These are phyloP conservation scores for Drosophila lowei DNA, from an alignment of 1,140 invertebrate genomes.

Conservation along the genomic window DNA sequence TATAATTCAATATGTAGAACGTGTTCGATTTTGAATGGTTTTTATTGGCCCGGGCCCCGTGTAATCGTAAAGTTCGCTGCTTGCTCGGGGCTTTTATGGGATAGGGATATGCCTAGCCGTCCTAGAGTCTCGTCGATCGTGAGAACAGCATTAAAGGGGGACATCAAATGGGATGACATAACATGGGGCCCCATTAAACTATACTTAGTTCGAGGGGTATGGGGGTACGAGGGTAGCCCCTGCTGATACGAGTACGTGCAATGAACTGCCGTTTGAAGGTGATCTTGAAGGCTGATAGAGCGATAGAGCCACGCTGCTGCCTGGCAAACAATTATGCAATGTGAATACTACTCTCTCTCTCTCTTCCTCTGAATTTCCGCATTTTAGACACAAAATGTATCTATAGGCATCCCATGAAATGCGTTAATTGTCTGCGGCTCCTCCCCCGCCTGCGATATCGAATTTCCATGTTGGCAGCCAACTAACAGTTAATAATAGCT, in stretches of 20 bases:
- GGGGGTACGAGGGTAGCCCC: neutral
- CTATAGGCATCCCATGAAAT: constrained; percentile 19
- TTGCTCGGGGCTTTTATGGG: constrained; percentile 6
- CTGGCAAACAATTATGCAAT: constrained; percentile 52
- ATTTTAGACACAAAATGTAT: constrained; percentile 4
- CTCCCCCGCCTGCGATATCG: constrained; percentile 26
- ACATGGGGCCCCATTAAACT: constrained; percentile 43
- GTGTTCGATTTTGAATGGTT: constrained; percentile 52
- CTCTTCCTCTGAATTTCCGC: constrained; percentile 19
- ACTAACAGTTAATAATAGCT: constrained; percentile 56
- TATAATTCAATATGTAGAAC: constrained; percentile 57
- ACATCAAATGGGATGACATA: constrained; percentile 35
- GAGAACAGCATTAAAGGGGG: constrained; percentile 43
- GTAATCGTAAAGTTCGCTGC: constrained; percentile 46
- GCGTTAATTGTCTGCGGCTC: constrained; percentile 36
- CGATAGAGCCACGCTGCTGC: neutral
- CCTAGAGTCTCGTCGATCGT: constrained; percentile 33
- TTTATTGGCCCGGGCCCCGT: constrained; percentile 22
- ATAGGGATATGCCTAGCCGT: too few species aligned
- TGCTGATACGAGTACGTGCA: constrained; percentile 29
- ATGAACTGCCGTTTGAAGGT: constrained; percentile 50
- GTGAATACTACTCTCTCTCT: constrained; percentile 31
- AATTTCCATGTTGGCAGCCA: constrained; percentile 51
- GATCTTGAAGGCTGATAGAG: constrained; percentile 49
- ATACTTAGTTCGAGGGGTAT: constrained; percentile 31